Evolutionary conservation across 2,797 vertebrate species (phyloP).

Genomic region (Scolopax bukidnonensis): DNA sequence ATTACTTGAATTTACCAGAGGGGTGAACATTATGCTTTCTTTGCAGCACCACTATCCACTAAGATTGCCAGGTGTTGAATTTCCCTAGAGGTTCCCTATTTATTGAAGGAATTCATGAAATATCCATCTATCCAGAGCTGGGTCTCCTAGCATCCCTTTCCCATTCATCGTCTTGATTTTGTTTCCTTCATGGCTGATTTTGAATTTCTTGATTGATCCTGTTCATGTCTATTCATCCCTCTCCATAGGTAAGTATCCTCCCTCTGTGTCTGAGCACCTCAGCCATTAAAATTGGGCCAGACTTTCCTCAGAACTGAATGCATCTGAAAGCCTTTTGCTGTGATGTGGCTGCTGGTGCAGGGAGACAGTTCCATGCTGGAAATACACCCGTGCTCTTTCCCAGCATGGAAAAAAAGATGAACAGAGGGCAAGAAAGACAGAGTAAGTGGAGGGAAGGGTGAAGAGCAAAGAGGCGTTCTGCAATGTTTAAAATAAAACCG

Average conservation of each 20-base stretch:
- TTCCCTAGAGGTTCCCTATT: slow-evolving; percentile 58
- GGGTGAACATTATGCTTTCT: slow-evolving; percentile 69
- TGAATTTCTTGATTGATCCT: neutral
- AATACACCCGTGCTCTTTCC: neutral
- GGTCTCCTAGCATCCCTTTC: neutral
- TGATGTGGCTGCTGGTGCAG: neutral
- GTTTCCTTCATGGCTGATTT: slow-evolving; percentile 34
- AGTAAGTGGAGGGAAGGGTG: neutral
- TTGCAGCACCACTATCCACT: slow-evolving; percentile 67
- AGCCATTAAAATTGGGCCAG: neutral
- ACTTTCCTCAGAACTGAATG: neutral
- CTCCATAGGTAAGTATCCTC: neutral
- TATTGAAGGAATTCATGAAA: slow-evolving; percentile 62
- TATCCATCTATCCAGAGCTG: slow-evolving; percentile 41
- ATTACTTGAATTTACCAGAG: slow-evolving; percentile 77
- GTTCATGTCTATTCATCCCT: neutral
- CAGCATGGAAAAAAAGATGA: neutral
- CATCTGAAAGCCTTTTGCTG: neutral
- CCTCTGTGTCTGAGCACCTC: neutral
- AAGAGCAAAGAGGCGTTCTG: neutral
- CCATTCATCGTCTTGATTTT: neutral
- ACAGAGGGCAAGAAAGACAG: neutral
- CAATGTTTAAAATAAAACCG: neutral
- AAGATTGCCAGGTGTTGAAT: slow-evolving; percentile 68
- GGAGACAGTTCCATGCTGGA: neutral